Evolutionary conservation across 2,113 vertebrate species (phyloP).

Genomic region (Entomyzon cyanotis): DNA sequence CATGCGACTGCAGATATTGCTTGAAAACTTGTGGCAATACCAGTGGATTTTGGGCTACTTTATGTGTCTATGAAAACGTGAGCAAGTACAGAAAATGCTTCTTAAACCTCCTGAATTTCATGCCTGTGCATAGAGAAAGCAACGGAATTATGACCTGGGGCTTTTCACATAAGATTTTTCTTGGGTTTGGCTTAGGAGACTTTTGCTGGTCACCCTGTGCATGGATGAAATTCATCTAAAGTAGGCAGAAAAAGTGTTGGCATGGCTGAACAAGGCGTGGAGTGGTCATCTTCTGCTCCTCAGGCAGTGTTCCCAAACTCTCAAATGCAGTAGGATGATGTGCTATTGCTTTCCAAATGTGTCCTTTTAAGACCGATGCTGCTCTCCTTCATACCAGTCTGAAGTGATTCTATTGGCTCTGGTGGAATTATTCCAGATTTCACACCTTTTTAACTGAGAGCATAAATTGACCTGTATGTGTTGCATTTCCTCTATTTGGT

Average conservation of each 20-base stretch:
- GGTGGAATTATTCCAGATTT: constrained; percentile 66
- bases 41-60: background rate
- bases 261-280: background rate
- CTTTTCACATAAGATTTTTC: background rate
- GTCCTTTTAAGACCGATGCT: background rate
- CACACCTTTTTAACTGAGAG: constrained; percentile 67
- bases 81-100: background rate
- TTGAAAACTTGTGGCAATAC: background rate
- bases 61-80: background rate
- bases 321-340: background rate
- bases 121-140: background rate
- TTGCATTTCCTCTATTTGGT: constrained; percentile 66
- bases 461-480: constrained; percentile 62
- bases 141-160: background rate
- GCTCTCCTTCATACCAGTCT: background rate
- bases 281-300: background rate
- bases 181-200: background rate
- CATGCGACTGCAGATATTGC: background rate
- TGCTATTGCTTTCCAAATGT: background rate
- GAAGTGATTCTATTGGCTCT: constrained; percentile 44
- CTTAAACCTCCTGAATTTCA: background rate
- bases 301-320: background rate
- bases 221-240: background rate
- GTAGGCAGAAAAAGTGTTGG: background rate
- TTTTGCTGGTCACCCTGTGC: background rate